These are phyloP conservation scores for Drosophila subquinaria DNA, from an alignment of 2,888 invertebrate species.

Conservation along the genomic window DNA sequence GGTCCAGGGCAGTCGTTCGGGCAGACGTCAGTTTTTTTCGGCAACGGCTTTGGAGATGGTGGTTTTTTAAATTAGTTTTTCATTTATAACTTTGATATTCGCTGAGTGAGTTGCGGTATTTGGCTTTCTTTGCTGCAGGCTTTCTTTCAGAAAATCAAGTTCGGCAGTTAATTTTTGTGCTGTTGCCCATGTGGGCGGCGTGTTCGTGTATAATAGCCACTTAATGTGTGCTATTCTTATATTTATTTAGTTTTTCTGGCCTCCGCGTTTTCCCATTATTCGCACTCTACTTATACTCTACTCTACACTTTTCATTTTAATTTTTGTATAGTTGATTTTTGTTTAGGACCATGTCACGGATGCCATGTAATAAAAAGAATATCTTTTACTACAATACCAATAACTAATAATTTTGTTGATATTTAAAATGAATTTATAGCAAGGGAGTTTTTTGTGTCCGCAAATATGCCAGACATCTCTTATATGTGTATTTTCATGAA, in stretches of 20 bases:
- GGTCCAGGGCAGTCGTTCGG: too few species aligned
- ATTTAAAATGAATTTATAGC: too few species aligned
- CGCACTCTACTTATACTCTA: not conserved
- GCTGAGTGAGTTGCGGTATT: constrained; percentile 17
- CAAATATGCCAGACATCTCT: too few species aligned
- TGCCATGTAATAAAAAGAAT: not conserved
- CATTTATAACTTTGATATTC: constrained; percentile 8
- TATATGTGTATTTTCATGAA: too few species aligned
- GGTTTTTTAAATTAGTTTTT: too few species aligned
- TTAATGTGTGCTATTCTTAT: not conserved
- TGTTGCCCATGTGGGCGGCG: not conserved
- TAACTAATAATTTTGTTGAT: too few species aligned
- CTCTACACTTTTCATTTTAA: not conserved
- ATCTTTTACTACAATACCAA: too few species aligned
- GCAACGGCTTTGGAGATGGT: too few species aligned
- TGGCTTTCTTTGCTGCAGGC: constrained; percentile 13
- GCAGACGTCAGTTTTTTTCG: too few species aligned
- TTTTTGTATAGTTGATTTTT: too few species aligned
- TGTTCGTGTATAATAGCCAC: not conserved
- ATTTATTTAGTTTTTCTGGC: not conserved
- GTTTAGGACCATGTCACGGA: too few species aligned
- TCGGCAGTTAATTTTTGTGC: constrained; percentile 13
- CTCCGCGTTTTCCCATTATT: not conserved
- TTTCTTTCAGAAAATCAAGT: constrained; percentile 16
- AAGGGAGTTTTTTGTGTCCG: too few species aligned